Conservation (phyloP, 2,888 invertebrate genomes). For the Cynaeus angustus region DNA sequence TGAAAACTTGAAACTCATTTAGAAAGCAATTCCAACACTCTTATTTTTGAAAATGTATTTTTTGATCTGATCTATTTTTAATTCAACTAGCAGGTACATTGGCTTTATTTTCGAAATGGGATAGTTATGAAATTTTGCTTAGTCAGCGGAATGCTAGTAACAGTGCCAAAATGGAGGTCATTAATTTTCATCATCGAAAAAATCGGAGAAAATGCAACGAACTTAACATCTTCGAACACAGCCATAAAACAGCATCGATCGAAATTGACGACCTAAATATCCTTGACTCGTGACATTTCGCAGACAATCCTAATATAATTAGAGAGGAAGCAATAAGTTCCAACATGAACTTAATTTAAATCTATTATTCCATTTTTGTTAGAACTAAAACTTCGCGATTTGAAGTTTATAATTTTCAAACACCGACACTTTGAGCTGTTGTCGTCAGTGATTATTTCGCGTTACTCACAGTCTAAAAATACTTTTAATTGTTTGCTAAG, state of each 20-base stretch:
- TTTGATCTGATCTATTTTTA: conserved; percentile 44
- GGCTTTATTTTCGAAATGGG: conserved; percentile 48
- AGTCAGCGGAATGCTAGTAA: conserved; percentile 35
- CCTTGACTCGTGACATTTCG: conserved; percentile 50
- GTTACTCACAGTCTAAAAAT: conserved; percentile 29
- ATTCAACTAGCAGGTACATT: conserved; percentile 40
- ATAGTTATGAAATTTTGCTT: conserved; percentile 45
- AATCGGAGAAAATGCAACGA: not conserved
- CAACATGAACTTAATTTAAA: not conserved
- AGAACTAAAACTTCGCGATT: too few relatives aligned
- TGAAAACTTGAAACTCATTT: conserved; percentile 7
- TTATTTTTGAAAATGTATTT: conserved; percentile 35
- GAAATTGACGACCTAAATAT: conserved; percentile 45
- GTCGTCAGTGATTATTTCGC: conserved; percentile 6
- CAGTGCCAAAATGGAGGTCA: conserved; percentile 35
- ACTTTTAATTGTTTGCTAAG: not conserved
- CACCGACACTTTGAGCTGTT: too few relatives aligned
- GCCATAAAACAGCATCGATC: conserved; percentile 31
- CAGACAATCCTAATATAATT: conserved; percentile 42
- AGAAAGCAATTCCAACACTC: conserved; percentile 11
- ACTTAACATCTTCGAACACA: not conserved
- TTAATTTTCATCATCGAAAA: not conserved
- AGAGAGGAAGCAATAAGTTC: conserved; percentile 34
- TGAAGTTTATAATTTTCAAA: too few relatives aligned
- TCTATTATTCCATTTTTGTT: too few relatives aligned